Base-by-base conservation (phyloP, 1,140 invertebrate genomes). In the Nebria ingens region DNA sequence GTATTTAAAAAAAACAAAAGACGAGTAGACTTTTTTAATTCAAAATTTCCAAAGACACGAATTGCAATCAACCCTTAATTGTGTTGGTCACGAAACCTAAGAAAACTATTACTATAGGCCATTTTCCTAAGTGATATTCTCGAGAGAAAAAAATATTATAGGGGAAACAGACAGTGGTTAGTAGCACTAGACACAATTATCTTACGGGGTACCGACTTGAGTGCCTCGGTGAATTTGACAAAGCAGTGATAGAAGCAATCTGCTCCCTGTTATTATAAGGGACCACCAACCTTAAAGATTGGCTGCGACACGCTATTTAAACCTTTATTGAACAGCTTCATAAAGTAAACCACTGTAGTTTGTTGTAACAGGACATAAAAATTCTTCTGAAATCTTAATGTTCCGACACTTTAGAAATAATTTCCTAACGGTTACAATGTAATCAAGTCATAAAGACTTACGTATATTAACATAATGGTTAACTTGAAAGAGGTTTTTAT, bases 101-200 rank as follows among this genome's bases (percentile, higher is more conserved):
- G 40, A 45, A 45, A 45, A 45, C 40, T 45, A 45, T 45, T 45
- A 45, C 6, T 12, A 17, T 12, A 17, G 40, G 40, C 40, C 40
- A 9, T 12, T 45, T 45, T 45, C 40, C 9, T 45, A 45, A 6
- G 40, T 17, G 40, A 45, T 45, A n/a, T n/a, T n/a, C n/a, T n/a
- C n/a, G n/a, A 45, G 40, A 45, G 40, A 17, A 45, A 45, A 45
- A 45, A 45, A 45, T 17, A 12, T 45, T 45, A 17, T 12, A n/a
- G n/a, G n/a, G n/a, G n/a, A n/a, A n/a, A n/a, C n/a, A n/a, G n/a
- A n/a, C n/a, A n/a, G n/a, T 45, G 15, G 40, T 12, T 45, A 17
- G 40, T 12, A 45, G 40, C 40, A 45, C 40, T 45, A 45, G 9
- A 45, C 40, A 45, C 40, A 45, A 45, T 45, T 45, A 45, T 45